Percentiles rank a stretch among this genome's conserved stretches.
These are phyloP conservation scores for Liasis olivaceus DNA, from an alignment of 2,797 vertebrate species.

Conservation along the genomic window DNA sequence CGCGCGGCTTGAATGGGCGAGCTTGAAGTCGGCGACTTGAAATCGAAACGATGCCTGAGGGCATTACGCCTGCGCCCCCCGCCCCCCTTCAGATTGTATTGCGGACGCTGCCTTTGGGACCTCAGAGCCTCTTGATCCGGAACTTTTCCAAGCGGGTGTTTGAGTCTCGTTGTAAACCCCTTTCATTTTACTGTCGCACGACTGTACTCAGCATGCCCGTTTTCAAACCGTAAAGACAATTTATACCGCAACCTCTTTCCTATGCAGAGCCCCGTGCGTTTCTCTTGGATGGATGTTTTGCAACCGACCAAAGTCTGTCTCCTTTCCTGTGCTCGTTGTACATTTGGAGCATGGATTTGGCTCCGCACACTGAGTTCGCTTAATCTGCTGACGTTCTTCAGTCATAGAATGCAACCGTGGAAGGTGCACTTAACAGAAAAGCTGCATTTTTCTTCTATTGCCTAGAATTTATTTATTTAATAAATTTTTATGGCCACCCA, in stretches of 20 bases:
- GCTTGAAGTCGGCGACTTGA: neutral
- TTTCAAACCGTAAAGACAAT: neutral
- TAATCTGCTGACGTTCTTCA: neutral
- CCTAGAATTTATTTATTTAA: neutral
- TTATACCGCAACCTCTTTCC: neutral
- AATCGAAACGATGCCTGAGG: neutral
- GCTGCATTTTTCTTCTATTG: conserved; percentile 25
- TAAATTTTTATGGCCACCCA: neutral
- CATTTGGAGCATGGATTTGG: neutral
- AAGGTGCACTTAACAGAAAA: conserved; percentile 8
- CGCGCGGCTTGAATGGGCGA: neutral
- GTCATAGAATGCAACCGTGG: neutral
- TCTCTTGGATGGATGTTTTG: neutral
- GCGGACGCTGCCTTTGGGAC: neutral
- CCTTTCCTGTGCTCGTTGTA: neutral
- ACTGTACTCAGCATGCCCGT: neutral
- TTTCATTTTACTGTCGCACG: neutral
- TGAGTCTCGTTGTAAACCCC: neutral
- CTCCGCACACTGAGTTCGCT: neutral
- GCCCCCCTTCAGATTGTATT: neutral
- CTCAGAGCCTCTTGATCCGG: neutral
- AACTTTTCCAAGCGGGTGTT: neutral
- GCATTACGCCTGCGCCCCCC: neutral
- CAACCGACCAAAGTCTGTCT: neutral
- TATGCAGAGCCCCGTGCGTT: accelerated